These are phyloP conservation scores for Catonia carolina DNA, from an alignment of 2,888 invertebrate genomes.

Conservation along the genomic window DNA sequence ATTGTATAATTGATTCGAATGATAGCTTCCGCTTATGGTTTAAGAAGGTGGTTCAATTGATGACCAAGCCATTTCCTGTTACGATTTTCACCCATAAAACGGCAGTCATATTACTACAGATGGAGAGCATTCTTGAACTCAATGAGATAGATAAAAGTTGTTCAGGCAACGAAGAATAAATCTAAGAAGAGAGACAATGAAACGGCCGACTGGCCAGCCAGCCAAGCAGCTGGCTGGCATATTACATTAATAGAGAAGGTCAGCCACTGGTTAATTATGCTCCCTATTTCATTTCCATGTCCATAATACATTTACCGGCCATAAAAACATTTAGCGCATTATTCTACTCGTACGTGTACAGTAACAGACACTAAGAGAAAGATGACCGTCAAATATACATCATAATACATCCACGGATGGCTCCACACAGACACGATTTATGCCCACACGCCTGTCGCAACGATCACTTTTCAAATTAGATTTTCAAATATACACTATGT, in stretches of 20 bases:
- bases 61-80: too few species aligned
- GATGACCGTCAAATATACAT: constrained; percentile 12
- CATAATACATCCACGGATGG: not conserved
- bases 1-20: too few species aligned
- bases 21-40: too few species aligned
- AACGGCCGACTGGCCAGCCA: not conserved
- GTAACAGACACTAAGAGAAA: not conserved
- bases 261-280: constrained; percentile 9
- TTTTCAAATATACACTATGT: constrained; percentile 7
- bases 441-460: constrained; percentile 6
- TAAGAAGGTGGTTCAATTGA: too few species aligned
- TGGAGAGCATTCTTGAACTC: too few species aligned
- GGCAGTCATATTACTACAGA: too few species aligned
- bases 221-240: not conserved
- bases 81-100: too few species aligned
- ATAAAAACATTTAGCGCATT: constrained; percentile 13
- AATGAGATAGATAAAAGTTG: too few species aligned
- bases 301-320: constrained; percentile 11
- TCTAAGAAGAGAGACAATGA: too few species aligned
- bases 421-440: constrained; percentile 2
- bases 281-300: constrained; percentile 2
- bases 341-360: too few species aligned
- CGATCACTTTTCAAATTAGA: constrained; percentile 1
- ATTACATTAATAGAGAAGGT: not conserved
- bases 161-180: too few species aligned